Conservation (phyloP, 2,797 vertebrate species). For the Crypturellus tataupa region DNA sequence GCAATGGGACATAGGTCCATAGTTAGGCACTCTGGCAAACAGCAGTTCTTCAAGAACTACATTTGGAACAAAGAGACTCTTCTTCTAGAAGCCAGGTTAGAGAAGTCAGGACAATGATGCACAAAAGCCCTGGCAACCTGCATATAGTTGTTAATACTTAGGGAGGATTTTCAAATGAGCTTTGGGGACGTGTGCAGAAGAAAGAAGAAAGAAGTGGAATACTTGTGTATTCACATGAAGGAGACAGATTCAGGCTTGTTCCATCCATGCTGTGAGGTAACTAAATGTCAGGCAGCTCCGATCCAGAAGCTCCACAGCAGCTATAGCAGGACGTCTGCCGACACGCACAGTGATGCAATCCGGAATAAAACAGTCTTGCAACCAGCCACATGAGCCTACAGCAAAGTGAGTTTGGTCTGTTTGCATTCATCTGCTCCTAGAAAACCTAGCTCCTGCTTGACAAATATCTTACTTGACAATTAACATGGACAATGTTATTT, state of each 20-base stretch:
- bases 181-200: not conserved
- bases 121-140: not conserved
- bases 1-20: accelerated
- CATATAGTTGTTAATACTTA: not conserved
- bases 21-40: not conserved
- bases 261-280: not conserved
- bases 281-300: not conserved
- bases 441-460: not conserved
- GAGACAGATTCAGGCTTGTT: not conserved
- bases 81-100: not conserved
- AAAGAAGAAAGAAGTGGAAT: not conserved
- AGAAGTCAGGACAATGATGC: not conserved
- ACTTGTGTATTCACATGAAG: not conserved
- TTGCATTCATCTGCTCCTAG: not conserved
- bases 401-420: not conserved
- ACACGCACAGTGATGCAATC: not conserved
- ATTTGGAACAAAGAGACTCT: not conserved
- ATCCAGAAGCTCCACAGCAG: not conserved
- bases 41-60: not conserved
- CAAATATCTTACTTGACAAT: not conserved
- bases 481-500: not conserved
- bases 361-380: not conserved
- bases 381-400: not conserved
- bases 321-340: not conserved
- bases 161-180: not conserved